Percentiles rank a stretch among this genome's conserved stretches.
These are phyloP conservation scores for Malthinus seriepunctatus DNA, from an alignment of 2,888 invertebrate genomes.

Conservation along the genomic window DNA sequence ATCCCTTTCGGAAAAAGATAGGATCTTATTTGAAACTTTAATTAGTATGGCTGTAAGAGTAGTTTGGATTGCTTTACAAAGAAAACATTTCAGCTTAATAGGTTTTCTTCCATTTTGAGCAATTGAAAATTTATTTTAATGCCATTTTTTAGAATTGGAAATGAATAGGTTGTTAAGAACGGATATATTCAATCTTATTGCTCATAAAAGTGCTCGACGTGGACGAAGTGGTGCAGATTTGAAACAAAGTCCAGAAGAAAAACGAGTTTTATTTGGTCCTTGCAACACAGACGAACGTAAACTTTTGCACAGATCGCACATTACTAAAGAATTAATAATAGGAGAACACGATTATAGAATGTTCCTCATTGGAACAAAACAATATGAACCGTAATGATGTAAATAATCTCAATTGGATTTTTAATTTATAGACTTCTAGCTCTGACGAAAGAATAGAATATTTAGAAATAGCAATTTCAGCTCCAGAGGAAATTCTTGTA, in stretches of 20 bases:
- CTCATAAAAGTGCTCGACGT: constrained; percentile 51
- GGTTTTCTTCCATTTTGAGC: constrained; percentile 51
- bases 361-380: constrained; percentile 58
- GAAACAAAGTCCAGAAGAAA: constrained; percentile 52
- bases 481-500: constrained; percentile 59
- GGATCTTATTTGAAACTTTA: constrained; percentile 63
- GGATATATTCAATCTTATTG: constrained; percentile 62
- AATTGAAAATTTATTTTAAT: constrained; percentile 4
- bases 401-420: neutral
- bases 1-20: constrained; percentile 67
- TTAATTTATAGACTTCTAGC: constrained; percentile 34
- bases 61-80: constrained; percentile 66
- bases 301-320: constrained; percentile 62
- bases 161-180: constrained; percentile 64
- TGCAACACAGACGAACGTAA: constrained; percentile 60
- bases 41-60: constrained; percentile 63
- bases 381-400: constrained; percentile 45
- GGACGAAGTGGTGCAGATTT: constrained; percentile 54
- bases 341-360: constrained; percentile 63
- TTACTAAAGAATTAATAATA: constrained; percentile 63
- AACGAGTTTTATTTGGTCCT: constrained; percentile 59
- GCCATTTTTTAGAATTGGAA: constrained; percentile 59
- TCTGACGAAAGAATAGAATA: constrained; percentile 56
- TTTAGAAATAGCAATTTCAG: constrained; percentile 59
- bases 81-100: constrained; percentile 63